Evolutionary conservation across 1,140 invertebrate species (phyloP), one percentile per base, ranked within the genome.

Genomic region (Sweltsa coloradensis): DNA sequence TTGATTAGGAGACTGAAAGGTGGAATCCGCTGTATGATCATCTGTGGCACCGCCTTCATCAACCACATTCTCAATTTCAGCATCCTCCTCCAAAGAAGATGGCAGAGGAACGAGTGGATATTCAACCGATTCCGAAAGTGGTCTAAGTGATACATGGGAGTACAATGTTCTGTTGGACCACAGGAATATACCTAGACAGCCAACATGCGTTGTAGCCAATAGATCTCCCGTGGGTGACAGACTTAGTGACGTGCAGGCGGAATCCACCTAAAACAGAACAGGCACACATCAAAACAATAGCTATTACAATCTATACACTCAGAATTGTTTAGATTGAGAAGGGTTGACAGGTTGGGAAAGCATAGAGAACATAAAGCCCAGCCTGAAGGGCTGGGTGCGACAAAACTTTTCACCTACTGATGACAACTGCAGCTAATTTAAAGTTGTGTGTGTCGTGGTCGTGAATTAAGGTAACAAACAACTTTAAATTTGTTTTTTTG

Each of bases 141-240:
- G 80, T 57, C 77, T 78, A 3, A 97, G 65, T 18, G 83, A 79
- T 3, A 96, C 68, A 57, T 84, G 80, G 22, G 78, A 70, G 57
- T 87, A 97, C 0, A 97, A 61, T 0, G 84, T 83, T 52, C 78
- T 81, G 66, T 98, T 98, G 0, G 83, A 80, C 95, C 95, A 99
- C 7, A 98, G 66, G 59, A 88, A 95, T 26, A 99, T 76, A 0
- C 93, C 94, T 21, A 95, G 59, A 59, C 92, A 78, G 50, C 87
- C 83, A 1, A 87, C 76, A 60, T 98, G 93, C 0, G 82, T 75
- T 2, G 92, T 97, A 2, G 83, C 90, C 25, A 99, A 63, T 60
- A 81, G 92, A 59, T 96, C 86, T 6, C 89, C 89, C 6, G 79
- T 90, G 5, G 90, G 86, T 0, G 92, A 97, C 72, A 98, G 85